A percentile compares a stretch with the other conserved stretches of the same genome.
Evolutionary conservation across 2,888 invertebrate genomes (phyloP).

Genomic region (Syritta pipiens): DNA sequence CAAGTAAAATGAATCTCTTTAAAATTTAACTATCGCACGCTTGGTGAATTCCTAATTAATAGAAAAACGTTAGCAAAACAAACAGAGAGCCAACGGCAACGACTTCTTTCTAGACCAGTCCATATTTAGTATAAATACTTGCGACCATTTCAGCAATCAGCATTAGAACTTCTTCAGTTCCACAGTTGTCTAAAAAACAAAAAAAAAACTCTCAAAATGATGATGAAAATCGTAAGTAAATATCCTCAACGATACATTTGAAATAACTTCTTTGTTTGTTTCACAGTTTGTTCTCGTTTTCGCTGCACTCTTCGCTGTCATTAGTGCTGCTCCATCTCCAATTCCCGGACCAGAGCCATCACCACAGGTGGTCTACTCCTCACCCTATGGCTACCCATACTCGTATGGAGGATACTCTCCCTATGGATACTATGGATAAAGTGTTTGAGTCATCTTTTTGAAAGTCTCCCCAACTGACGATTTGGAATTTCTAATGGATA

Average conservation of each 20-base stretch:
- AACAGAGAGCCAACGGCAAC: too few relatives aligned
- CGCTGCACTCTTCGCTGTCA: not conserved
- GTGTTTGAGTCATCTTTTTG: not conserved
- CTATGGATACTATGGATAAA: not conserved
- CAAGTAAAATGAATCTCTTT: too few relatives aligned
- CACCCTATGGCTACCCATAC: not conserved
- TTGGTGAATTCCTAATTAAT: too few relatives aligned
- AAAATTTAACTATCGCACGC: too few relatives aligned
- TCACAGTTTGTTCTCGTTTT: conserved; percentile 8
- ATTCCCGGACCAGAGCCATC: not conserved
- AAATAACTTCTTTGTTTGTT: too few relatives aligned
- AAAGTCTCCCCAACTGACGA: not conserved
- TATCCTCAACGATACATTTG: too few relatives aligned
- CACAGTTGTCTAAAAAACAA: not conserved
- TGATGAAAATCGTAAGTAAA: conserved; percentile 1
- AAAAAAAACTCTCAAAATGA: not conserved
- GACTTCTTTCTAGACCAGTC: not conserved
- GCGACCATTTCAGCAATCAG: not conserved
- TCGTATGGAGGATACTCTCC: not conserved
- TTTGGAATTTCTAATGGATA: too few relatives aligned
- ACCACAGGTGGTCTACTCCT: not conserved
- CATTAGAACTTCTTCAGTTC: conserved; percentile 1
- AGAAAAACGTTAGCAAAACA: not conserved
- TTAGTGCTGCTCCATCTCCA: not conserved
- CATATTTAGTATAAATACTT: not conserved